A percentile compares a stretch with the other conserved stretches of the same genome.
Evolutionary conservation across 2,888 invertebrate genomes (phyloP).

Genomic region (Ophion costatus): DNA sequence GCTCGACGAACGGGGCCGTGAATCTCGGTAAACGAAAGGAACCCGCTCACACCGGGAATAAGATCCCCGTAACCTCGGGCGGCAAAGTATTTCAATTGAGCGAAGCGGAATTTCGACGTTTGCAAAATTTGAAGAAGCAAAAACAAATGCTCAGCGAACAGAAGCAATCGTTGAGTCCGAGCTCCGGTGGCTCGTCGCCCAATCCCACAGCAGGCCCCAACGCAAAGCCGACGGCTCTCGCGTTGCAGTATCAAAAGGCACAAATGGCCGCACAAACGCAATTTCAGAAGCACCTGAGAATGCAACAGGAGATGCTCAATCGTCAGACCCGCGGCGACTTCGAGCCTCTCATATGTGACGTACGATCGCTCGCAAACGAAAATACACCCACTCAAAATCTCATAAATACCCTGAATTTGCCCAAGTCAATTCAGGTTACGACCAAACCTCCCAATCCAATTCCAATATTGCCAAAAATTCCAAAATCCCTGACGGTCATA

Average conservation of each 20-base stretch:
- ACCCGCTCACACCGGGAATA: constrained; percentile 83
- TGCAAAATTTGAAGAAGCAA: constrained; percentile 84
- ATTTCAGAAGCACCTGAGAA: constrained; percentile 80
- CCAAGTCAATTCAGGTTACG: constrained; percentile 82
- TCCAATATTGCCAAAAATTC: constrained; percentile 90
- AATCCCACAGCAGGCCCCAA: constrained; percentile 64
- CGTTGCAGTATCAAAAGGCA: constrained; percentile 74
- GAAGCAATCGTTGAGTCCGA: constrained; percentile 58
- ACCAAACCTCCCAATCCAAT: constrained; percentile 81
- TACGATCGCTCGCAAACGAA: constrained; percentile 79
- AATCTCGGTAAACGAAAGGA: constrained; percentile 77
- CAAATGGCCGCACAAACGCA: constrained; percentile 77
- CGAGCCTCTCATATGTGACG: constrained; percentile 82
- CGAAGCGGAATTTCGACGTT: constrained; percentile 90
- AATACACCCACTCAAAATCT: constrained; percentile 81
- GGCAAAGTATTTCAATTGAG: constrained; percentile 93
- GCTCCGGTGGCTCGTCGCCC: constrained; percentile 53
- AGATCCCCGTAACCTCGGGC: constrained; percentile 86
- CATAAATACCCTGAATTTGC: constrained; percentile 80
- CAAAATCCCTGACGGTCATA: constrained; percentile 92
- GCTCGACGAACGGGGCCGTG: constrained; percentile 59
- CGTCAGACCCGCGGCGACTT: constrained; percentile 81
- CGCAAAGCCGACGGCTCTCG: constrained; percentile 41
- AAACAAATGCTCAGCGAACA: constrained; percentile 83
- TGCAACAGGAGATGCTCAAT: constrained; percentile 82